These are phyloP conservation scores for Epinotia brunnichana DNA, from an alignment of 2,888 invertebrate genomes.

Conservation along the genomic window DNA sequence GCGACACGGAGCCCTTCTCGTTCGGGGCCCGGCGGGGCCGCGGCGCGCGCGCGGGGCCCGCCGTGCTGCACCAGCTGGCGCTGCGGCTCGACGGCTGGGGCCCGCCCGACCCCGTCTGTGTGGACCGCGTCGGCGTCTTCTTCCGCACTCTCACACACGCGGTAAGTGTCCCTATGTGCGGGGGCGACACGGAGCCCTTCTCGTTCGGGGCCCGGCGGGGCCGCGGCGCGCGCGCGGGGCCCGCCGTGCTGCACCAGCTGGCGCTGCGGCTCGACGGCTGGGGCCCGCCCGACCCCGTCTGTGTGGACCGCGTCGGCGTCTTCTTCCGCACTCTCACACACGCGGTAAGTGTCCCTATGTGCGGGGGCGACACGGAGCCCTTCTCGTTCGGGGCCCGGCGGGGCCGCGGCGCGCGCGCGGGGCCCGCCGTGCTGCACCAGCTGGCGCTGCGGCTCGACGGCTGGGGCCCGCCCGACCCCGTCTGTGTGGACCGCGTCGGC, in stretches of 20 bases:
- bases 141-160: conserved; percentile 86
- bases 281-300: conserved; percentile 93
- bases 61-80: conserved; percentile 93
- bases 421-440: conserved; percentile 92
- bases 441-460: conserved; percentile 94
- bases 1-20: conserved; percentile 92
- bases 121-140: conserved; percentile 97
- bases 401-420: conserved; percentile 87
- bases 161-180: conserved; percentile 63
- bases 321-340: conserved; percentile 89
- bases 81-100: conserved; percentile 96
- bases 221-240: conserved; percentile 89
- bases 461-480: conserved; percentile 93
- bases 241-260: conserved; percentile 93
- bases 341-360: conserved; percentile 51
- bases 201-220: conserved; percentile 90
- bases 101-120: conserved; percentile 93
- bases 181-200: conserved; percentile 92
- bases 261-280: conserved; percentile 95
- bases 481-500: conserved; percentile 98
- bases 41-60: conserved; percentile 89
- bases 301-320: conserved; percentile 97
- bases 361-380: conserved; percentile 90
- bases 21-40: conserved; percentile 89
- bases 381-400: conserved; percentile 92